Evolutionary conservation across 2,797 vertebrate genomes (phyloP), one percentile per base, ranked within the genome.

Genomic region (Toxotes lorentzi): DNA sequence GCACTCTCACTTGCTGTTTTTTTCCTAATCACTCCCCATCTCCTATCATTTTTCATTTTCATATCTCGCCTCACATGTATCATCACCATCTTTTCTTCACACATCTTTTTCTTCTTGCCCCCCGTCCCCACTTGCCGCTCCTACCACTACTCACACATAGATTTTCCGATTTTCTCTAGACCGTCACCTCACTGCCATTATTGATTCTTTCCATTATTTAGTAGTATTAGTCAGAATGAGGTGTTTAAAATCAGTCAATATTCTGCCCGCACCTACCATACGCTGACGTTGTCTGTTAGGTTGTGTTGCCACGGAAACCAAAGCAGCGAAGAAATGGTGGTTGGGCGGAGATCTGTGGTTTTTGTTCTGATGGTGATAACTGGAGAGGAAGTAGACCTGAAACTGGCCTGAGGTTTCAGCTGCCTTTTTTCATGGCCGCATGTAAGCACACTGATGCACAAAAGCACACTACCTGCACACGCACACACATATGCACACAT

Each of bases 181-280:
- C 60, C 34, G 2, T 80, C 76, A 78, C 73, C 75, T 84, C 56
- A 2, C 69, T 67, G 72, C 48, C 45, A 62, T 83, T 86, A 87
- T 90, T 64, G 81, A 91, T 92, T 73, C 27, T 38, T 79, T 81
- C 57, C 54, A 80, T 89, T 89, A 90, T 88, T 88, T 82, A 78
- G 71, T 57, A 76, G 54, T 79, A 78, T 81, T 86, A 80, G 62
- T 86, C 65, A 73, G 76, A 85, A 83, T 64, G 68, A 86, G 75
- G 76, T 88, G 73, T 87, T 87, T 82, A 84, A 84, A 85, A 87
- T 81, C 30, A 19, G 61, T 85, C 85, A 81, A 82, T 77, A 82
- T 74, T 69, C 70, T 66, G 19, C 73, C 85, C n/a, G 48, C 81
- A 74, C 67, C 66, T 67, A 70, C 64, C 23, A 4, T 50, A 35